Evolutionary conservation across 1,140 invertebrate species (phyloP).

Genomic region (Reticulitermes speratus): DNA sequence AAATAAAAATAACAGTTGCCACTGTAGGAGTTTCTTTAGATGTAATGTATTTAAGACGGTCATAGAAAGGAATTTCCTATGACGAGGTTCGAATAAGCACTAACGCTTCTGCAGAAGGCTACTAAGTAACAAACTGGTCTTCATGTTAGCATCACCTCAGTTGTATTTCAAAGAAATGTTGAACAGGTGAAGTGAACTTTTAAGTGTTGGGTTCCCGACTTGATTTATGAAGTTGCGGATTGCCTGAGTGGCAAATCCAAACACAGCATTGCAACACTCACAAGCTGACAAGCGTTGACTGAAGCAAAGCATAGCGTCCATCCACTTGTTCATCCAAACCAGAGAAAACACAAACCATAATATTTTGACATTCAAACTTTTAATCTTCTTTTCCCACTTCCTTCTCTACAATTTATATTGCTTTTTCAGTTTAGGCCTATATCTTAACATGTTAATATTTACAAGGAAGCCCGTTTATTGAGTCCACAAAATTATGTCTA

Average conservation of each 20-base stretch:
- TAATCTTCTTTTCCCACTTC: neutral
- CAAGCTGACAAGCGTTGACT: neutral
- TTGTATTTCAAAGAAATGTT: neutral
- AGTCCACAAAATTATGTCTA: neutral
- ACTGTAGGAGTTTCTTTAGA: too few species aligned
- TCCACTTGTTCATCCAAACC: neutral
- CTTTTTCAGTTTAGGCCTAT: neutral
- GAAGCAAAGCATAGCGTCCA: neutral
- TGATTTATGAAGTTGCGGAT: slow-evolving; percentile 16
- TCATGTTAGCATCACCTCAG: neutral
- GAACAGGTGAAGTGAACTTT: neutral
- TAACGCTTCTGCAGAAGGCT: neutral
- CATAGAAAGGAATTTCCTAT: neutral
- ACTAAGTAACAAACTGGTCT: neutral
- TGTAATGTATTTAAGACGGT: neutral
- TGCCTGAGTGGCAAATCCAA: neutral
- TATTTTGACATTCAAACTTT: slow-evolving; percentile 7
- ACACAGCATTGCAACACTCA: neutral
- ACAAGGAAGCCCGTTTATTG: neutral
- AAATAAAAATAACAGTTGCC: too few species aligned
- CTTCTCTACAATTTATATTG: neutral
- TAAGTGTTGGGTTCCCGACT: neutral
- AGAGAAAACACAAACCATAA: neutral
- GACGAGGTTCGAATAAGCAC: neutral
- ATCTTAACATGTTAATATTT: neutral